A percentile compares a stretch with the other conserved stretches of the same genome.
Conservation (phyloP, 2,888 invertebrate species). For the Matsumyia berberina region DNA sequence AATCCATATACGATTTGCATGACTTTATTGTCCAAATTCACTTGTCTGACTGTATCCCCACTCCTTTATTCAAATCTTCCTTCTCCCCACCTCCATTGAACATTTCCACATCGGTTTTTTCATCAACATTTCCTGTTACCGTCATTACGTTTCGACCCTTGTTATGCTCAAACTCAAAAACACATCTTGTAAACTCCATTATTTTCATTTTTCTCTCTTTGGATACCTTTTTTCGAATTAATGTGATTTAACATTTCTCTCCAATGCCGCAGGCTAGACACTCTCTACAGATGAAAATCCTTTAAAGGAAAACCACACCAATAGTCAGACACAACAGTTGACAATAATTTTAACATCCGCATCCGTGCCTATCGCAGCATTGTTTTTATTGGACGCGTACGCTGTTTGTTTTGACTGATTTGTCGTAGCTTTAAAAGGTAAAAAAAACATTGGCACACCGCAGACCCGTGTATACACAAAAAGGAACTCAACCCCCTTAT, state of each 20-base stretch:
- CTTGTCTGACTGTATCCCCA: too few species aligned
- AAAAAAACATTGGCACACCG: slow-evolving; percentile 20
- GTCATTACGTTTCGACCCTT: background rate
- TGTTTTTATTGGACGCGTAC: slow-evolving; percentile 33
- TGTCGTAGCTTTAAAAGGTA: background rate
- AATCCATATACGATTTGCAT: too few species aligned
- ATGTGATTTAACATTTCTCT: slow-evolving; percentile 22
- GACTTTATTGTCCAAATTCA: too few species aligned
- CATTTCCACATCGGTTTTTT: background rate
- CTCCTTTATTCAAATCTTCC: background rate
- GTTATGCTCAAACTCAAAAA: background rate
- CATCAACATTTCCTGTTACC: background rate
- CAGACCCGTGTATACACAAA: slow-evolving; percentile 30
- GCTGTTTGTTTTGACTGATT: slow-evolving; percentile 34
- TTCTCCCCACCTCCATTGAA: background rate
- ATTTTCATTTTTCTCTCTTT: background rate
- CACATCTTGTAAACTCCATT: background rate
- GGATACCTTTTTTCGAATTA: background rate
- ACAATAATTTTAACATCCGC: background rate
- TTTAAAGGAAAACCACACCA: background rate
- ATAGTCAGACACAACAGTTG: too few species aligned
- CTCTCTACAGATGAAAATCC: background rate
- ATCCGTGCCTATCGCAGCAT: too few species aligned
- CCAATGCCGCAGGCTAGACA: background rate
- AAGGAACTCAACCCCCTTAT: slow-evolving; percentile 48